Base-by-base conservation (phyloP, 2,797 vertebrate species). In the Onychomys arenicola region DNA sequence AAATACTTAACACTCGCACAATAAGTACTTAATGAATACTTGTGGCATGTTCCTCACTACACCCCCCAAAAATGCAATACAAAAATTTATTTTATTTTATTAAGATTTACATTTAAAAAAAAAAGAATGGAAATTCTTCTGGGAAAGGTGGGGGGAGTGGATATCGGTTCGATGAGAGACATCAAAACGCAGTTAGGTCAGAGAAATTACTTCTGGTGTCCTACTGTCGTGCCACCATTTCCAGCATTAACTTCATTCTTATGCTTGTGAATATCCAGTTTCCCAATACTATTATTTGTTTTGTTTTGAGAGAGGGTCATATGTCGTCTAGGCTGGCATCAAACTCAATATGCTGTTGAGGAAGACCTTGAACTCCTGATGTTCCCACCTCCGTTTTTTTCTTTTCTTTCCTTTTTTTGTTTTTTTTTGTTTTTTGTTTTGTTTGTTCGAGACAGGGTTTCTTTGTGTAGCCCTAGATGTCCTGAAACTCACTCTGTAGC, bases 21-120 rank as follows among this genome's bases (percentile, higher is more conserved):
- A 75, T 75, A 81, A 95, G 17, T 76, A 76, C 69, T 84, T 84
- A 92, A 73, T 85, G 76, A 82, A 63, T 52, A 92, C 52, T 55
- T 92, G 73, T 63, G 25, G n/a, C n/a, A 10, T 23, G 55, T 43
- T 1, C 25, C 27, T 27, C 37, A 61, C 25, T 40, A 29, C 13
- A 61, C 23, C 5, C 81, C 27, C 37, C 27, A 32, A 40, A 82
- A 40, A 61, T 46, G 82, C 40, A 63, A 63, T 40, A 37, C 0
- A 6, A 77, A 49, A 61, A 29, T 52, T 78, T 52, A 52, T 86
- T 29, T 40, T 49, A 49, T 49, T 49, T 49, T 49, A 49, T 49
- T 49, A 49, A 49, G 49, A 49, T 49, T 49, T 49, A 49, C 49
- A n/a, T n/a, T n/a, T n/a, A n/a, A n/a, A n/a, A n/a, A n/a, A n/a